Conservation (phyloP, 2,888 invertebrate species). For the Luperina nickerlii region DNA sequence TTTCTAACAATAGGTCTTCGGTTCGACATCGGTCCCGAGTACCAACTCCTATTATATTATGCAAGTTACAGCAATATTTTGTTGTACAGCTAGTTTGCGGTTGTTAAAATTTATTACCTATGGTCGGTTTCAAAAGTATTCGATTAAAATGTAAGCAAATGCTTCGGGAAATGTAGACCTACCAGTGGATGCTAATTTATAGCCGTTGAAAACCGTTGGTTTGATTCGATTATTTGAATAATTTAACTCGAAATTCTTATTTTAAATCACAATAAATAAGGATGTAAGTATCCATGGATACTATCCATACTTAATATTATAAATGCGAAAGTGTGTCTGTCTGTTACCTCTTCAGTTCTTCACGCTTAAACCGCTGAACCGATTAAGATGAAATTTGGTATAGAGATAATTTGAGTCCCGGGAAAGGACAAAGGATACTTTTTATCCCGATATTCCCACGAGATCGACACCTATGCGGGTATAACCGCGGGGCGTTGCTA, state of each 20-base stretch:
- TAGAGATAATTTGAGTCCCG: too few relatives aligned
- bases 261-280: neutral
- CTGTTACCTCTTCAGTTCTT: too few relatives aligned
- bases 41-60: neutral
- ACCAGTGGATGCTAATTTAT: neutral
- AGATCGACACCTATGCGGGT: too few relatives aligned
- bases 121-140: too few relatives aligned
- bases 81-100: neutral
- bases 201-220: neutral
- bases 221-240: neutral
- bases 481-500: too few relatives aligned
- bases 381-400: too few relatives aligned
- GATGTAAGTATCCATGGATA: too few relatives aligned
- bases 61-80: conserved; percentile 2
- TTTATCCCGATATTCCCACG: too few relatives aligned
- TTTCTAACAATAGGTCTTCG: conserved; percentile 19
- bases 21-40: neutral
- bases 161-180: neutral
- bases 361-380: too few relatives aligned
- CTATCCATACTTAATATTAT: too few relatives aligned
- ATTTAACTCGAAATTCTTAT: neutral
- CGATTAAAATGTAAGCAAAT: neutral
- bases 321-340: too few relatives aligned
- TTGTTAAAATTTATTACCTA: neutral
- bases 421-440: too few relatives aligned